Evolutionary conservation across 2,888 invertebrate genomes (phyloP).

Genomic region (Sturmia bella): DNA sequence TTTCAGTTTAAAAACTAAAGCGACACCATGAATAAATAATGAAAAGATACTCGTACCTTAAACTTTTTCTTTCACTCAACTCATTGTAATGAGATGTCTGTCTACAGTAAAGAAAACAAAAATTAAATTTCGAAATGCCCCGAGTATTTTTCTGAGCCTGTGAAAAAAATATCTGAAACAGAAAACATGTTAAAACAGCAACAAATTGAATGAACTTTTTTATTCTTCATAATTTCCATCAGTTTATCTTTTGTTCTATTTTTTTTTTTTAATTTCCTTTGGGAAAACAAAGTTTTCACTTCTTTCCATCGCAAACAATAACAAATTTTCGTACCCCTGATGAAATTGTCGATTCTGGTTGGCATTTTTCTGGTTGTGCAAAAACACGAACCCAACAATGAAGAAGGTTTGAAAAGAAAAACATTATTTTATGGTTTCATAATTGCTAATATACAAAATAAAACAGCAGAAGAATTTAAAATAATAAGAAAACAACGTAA

Average conservation of each 20-base stretch:
- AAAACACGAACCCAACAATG: not conserved
- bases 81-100: slow-evolving; percentile 15
- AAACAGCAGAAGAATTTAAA: slow-evolving; percentile 41
- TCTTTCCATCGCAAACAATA: slow-evolving; percentile 2
- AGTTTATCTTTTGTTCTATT: slow-evolving; percentile 26
- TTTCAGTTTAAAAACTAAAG: not conserved
- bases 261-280: slow-evolving; percentile 33
- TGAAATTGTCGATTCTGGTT: slow-evolving; percentile 35
- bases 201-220: slow-evolving; percentile 38
- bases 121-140: slow-evolving; percentile 47
- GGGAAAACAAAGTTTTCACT: slow-evolving; percentile 50
- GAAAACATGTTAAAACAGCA: not conserved
- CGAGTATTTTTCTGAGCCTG: slow-evolving; percentile 23
- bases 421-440: slow-evolving; percentile 58
- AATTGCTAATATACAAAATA: slow-evolving; percentile 43
- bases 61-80: not conserved
- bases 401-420: not conserved
- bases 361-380: slow-evolving; percentile 11
- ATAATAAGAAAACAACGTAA: slow-evolving; percentile 19
- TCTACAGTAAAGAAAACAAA: slow-evolving; percentile 18
- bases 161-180: slow-evolving; percentile 13
- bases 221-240: slow-evolving; percentile 22
- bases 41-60: not conserved
- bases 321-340: slow-evolving; percentile 34
- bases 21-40: slow-evolving; percentile 19